Conservation (phyloP, 2,113 vertebrate species). For the Ploceus nigricollis region DNA sequence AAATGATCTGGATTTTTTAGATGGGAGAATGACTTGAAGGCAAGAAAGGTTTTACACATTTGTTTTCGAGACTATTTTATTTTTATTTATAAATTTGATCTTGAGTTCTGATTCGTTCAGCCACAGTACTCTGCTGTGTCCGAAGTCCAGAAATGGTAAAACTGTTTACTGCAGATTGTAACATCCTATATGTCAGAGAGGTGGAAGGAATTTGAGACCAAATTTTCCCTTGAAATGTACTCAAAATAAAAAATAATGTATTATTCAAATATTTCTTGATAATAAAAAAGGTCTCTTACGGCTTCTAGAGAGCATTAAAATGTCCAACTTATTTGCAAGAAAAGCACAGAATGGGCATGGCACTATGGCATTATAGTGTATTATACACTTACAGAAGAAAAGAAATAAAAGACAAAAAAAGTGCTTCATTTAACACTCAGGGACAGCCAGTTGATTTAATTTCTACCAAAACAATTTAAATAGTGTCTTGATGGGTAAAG, state of each 20-base stretch:
- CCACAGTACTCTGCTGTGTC: background rate
- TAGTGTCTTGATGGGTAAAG: background rate
- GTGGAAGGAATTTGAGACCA: background rate
- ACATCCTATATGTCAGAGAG: background rate
- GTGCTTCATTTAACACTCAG: background rate
- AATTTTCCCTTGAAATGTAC: background rate
- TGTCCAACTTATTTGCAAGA: background rate
- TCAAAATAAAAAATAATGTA: background rate
- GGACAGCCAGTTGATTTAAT: background rate
- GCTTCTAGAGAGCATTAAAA: background rate
- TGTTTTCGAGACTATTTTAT: background rate
- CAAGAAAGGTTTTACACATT: background rate
- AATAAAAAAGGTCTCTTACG: background rate
- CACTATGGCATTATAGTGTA: background rate
- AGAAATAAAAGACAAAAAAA: background rate
- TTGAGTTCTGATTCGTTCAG: background rate
- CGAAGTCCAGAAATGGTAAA: background rate
- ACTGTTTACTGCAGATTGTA: background rate
- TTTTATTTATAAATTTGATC: background rate
- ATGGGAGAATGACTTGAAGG: background rate
- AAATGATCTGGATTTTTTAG: background rate
- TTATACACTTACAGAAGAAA: background rate
- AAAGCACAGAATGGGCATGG: background rate
- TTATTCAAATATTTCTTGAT: constrained; percentile 25
- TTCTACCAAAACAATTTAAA: background rate